A percentile compares a stretch with the other conserved stretches of the same genome.
Conservation (phyloP, 2,797 vertebrate genomes). For the Brachyrhaphis roseni region DNA sequence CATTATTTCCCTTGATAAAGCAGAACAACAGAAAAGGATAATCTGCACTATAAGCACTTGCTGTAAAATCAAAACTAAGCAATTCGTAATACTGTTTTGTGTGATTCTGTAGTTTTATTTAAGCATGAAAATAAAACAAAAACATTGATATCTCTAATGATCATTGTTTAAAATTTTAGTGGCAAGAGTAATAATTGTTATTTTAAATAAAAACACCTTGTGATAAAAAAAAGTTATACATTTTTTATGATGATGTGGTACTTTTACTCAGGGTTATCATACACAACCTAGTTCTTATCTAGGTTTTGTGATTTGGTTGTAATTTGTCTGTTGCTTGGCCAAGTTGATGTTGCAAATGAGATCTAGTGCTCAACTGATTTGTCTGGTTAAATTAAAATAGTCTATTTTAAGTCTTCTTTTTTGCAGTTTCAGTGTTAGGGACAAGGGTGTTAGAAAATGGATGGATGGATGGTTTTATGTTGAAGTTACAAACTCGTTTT, state of each 20-base stretch:
- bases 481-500: conserved; percentile 29
- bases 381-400: not conserved
- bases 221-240: not conserved
- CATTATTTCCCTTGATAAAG: not conserved
- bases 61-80: not conserved
- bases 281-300: not conserved
- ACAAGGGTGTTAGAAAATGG: no score
- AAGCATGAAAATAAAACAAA: not conserved
- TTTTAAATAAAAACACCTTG: not conserved
- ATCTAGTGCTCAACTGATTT: not conserved
- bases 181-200: not conserved
- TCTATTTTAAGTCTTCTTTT: not conserved
- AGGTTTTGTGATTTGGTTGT: not conserved
- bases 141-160: not conserved
- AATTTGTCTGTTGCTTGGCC: not conserved
- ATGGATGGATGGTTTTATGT: conserved; percentile 17
- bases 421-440: not conserved
- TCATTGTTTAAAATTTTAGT: not conserved
- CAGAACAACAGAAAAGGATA: not conserved
- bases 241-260: not conserved
- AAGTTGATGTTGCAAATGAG: not conserved
- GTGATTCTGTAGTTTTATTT: not conserved
- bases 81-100: not conserved
- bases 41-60: not conserved
- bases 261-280: not conserved